A percentile compares a stretch with the other conserved stretches of the same genome.
phyloP scores from a whole-genome alignment of 2,888 invertebrate genomes.

The Tenthredo distinguenda region DNA sequence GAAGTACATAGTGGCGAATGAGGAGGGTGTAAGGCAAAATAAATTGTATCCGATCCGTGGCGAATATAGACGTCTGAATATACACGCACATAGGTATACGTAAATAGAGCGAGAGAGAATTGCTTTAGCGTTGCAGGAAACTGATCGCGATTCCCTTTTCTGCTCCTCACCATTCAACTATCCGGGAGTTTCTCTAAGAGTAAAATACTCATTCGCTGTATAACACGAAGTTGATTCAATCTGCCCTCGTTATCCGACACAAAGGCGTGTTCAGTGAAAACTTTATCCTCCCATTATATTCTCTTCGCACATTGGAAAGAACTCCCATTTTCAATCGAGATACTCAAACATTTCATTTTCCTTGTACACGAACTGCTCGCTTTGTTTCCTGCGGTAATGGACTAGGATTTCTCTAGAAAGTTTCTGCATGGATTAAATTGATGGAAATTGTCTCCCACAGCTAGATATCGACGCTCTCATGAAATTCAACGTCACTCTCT shows the following conservation, averaged over 20 bases:
- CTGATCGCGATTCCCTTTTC: constrained; percentile 32
- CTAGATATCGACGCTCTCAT: background rate
- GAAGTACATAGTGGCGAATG: background rate
- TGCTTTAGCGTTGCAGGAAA: background rate
- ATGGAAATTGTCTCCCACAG: background rate
- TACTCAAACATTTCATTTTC: background rate
- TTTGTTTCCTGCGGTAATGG: background rate
- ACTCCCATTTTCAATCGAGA: background rate
- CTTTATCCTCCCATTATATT: background rate
- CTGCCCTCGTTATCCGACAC: constrained; percentile 8
- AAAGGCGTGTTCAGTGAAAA: background rate
- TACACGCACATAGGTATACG: background rate
- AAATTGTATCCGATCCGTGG: constrained; percentile 22
- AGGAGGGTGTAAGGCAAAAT: constrained; percentile 1
- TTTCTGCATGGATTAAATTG: background rate
- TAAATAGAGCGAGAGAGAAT: background rate
- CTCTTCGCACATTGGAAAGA: background rate
- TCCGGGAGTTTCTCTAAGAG: background rate
- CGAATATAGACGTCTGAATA: constrained; percentile 11
- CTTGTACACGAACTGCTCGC: background rate
- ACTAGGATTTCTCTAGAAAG: background rate
- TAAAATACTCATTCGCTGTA: constrained; percentile 21
- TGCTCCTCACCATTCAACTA: background rate
- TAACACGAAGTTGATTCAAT: constrained; percentile 35
- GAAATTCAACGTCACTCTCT: background rate